Percentiles rank a stretch among this genome's conserved stretches.
Evolutionary conservation across 2,888 invertebrate species (phyloP).

Genomic region (Stenodema calcarata): DNA sequence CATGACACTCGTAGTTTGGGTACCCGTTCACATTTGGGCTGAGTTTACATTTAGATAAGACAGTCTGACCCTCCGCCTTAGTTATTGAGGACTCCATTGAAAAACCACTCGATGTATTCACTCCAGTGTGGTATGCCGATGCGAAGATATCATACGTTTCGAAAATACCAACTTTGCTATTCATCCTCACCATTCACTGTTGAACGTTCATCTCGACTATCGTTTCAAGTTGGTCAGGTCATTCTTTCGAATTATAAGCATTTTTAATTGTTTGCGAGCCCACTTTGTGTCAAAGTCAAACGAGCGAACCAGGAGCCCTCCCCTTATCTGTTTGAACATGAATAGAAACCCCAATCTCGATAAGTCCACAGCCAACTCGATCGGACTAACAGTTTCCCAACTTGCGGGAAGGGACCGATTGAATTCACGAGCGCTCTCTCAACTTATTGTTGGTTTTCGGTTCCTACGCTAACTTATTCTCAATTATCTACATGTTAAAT

Average conservation of each 20-base stretch:
- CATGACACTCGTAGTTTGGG: no score
- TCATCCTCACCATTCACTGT: no score
- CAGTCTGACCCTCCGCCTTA: no score
- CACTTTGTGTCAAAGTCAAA: background rate
- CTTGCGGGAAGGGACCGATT: background rate
- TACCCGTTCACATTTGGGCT: no score
- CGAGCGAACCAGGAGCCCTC: background rate
- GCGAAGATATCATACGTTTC: no score
- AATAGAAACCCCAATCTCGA: conserved; percentile 20
- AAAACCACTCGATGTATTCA: no score
- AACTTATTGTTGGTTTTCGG: background rate
- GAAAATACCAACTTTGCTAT: no score
- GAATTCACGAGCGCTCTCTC: background rate
- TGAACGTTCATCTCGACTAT: no score
- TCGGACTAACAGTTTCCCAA: background rate
- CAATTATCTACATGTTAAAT: background rate
- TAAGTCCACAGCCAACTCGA: conserved; percentile 30
- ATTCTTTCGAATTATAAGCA: background rate
- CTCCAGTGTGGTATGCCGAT: no score
- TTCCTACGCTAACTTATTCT: background rate
- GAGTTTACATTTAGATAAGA: no score
- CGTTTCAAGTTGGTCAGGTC: no score
- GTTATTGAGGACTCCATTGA: no score
- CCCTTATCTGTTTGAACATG: conserved; percentile 28
- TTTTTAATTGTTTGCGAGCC: background rate